phyloP scores from a whole-genome alignment of 2,888 invertebrate genomes.

The Orthonevra nobilis region DNA sequence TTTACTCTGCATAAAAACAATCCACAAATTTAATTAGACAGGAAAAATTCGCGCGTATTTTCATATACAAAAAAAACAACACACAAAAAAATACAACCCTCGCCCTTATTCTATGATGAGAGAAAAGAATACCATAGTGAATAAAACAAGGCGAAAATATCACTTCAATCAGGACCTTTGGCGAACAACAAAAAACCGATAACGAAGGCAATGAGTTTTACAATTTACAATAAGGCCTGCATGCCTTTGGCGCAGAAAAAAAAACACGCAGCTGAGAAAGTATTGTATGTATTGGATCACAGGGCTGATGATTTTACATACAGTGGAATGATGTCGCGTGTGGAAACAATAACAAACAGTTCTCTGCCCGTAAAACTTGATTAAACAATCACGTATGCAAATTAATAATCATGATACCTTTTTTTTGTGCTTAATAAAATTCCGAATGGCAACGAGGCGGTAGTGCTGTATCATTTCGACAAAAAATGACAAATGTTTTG shows the following conservation, averaged over 20 bases:
- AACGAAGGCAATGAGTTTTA: conserved; percentile 24
- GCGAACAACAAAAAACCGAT: neutral
- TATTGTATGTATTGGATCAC: conserved; percentile 44
- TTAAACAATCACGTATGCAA: conserved; percentile 77
- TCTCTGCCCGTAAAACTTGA: conserved; percentile 62
- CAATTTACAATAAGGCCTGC: conserved; percentile 57
- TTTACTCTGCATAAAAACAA: conserved; percentile 67
- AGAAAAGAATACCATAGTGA: conserved; percentile 10
- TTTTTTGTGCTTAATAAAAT: conserved; percentile 47
- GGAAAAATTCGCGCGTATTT: conserved; percentile 57
- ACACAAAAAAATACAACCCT: conserved; percentile 1
- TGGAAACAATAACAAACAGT: conserved; percentile 54
- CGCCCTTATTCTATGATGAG: neutral
- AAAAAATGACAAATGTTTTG: too few relatives aligned
- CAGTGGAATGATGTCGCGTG: neutral
- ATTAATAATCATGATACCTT: conserved; percentile 75
- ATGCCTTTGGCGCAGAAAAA: conserved; percentile 5
- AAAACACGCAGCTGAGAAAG: conserved; percentile 44
- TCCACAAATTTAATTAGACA: conserved; percentile 69
- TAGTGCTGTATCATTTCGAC: too few relatives aligned
- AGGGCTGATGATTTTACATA: conserved; percentile 46
- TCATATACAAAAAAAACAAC: conserved; percentile 20
- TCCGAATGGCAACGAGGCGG: too few relatives aligned
- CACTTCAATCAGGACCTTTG: conserved; percentile 44
- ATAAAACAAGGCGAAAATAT: too few relatives aligned